Conservation (phyloP, 2,113 vertebrate species). For the Pteropus alecto region DNA sequence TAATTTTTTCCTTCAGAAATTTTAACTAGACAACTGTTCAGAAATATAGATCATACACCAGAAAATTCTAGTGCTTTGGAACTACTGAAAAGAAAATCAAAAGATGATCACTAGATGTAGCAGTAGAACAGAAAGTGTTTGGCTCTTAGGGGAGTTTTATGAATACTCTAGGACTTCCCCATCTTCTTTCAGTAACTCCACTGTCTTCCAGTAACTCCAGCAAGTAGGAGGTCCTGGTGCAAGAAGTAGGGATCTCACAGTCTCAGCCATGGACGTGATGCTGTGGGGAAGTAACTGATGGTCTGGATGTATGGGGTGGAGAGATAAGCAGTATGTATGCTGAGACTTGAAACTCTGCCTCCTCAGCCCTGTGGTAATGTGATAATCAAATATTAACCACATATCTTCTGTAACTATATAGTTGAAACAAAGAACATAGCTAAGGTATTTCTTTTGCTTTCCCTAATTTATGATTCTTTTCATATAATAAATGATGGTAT, state of each 20-base stretch:
- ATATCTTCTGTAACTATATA: background rate
- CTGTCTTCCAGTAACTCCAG: background rate
- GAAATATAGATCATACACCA: background rate
- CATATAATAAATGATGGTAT: background rate
- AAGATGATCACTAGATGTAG: background rate
- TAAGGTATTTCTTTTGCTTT: background rate
- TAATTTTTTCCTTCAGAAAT: background rate
- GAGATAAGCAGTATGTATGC: background rate
- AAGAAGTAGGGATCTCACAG: background rate
- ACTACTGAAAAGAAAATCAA: background rate
- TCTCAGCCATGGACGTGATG: background rate
- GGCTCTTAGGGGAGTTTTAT: background rate
- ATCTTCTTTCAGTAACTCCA: background rate
- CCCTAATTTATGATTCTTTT: slow-evolving; percentile 36
- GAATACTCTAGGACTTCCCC: background rate
- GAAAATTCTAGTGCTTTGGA: slow-evolving; percentile 20
- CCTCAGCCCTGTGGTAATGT: background rate
- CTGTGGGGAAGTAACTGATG: background rate
- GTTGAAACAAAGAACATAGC: background rate
- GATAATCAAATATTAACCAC: background rate
- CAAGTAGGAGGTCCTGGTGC: background rate
- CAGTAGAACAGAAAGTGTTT: background rate
- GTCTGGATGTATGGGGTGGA: background rate
- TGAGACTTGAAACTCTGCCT: background rate
- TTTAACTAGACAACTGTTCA: slow-evolving; percentile 5